Conservation (phyloP, 2,888 invertebrate genomes). For the Melinaea marsaeus region DNA sequence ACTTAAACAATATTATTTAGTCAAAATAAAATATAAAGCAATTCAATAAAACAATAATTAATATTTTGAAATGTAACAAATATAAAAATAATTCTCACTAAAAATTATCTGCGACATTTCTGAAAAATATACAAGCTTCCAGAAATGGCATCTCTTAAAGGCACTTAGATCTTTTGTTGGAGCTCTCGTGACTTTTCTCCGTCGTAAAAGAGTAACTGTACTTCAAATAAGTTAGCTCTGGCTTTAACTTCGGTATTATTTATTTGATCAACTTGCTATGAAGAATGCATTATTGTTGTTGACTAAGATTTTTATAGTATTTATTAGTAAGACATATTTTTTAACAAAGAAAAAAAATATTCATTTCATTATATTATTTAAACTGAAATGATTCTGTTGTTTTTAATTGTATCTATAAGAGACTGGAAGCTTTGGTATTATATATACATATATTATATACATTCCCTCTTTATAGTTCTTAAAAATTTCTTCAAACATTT, state of each 20-base stretch:
- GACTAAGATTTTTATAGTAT: not conserved
- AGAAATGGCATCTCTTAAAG: constrained; percentile 20
- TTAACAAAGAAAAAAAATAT: no score
- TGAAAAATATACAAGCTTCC: constrained; percentile 15
- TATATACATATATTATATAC: no score
- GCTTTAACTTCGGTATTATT: constrained; percentile 8
- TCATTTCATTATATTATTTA: no score
- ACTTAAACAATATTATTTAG: no score
- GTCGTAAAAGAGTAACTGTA: constrained; percentile 13
- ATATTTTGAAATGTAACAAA: not conserved
- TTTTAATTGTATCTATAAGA: no score
- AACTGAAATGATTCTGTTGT: no score
- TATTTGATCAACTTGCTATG: constrained; percentile 12
- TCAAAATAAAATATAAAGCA: not conserved
- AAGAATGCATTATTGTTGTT: not conserved
- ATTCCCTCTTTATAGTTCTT: no score
- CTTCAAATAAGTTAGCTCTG: constrained; percentile 12
- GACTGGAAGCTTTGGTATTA: no score
- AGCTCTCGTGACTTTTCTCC: constrained; percentile 9
- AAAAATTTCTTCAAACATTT: no score
- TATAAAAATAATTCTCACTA: not conserved
- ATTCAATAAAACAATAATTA: not conserved
- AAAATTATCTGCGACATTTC: not conserved
- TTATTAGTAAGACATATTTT: no score
- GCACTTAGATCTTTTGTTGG: constrained; percentile 7